phyloP scores from a whole-genome alignment of 2,113 vertebrate species.

The Spermophilus dauricus region DNA sequence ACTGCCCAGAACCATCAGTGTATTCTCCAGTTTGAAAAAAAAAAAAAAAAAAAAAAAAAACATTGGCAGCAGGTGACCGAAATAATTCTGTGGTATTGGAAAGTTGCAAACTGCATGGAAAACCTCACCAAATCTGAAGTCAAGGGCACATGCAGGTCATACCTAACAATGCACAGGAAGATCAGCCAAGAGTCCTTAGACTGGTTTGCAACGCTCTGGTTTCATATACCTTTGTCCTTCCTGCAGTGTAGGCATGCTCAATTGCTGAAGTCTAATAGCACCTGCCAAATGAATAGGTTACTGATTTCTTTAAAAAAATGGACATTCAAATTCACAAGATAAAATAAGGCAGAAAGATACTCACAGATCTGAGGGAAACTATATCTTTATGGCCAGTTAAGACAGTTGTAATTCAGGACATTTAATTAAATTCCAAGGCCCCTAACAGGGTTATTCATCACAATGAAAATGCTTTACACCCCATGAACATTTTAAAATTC shows the following conservation, averaged over 20 bases:
- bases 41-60: not conserved
- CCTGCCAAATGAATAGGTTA: not conserved
- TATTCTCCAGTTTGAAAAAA: not conserved
- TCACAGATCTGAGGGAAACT: not conserved
- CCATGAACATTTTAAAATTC: slow-evolving; percentile 44
- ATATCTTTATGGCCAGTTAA: not conserved
- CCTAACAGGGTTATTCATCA: slow-evolving; percentile 4
- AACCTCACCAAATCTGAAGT: not conserved
- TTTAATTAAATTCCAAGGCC: slow-evolving; percentile 61
- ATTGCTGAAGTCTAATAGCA: not conserved
- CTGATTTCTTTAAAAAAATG: not conserved
- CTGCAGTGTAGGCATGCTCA: too few species aligned
- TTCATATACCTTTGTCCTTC: not conserved
- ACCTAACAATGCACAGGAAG: not conserved
- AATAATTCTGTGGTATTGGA: not conserved
- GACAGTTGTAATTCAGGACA: slow-evolving; percentile 35
- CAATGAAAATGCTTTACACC: slow-evolving; percentile 56
- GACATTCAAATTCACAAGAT: not conserved
- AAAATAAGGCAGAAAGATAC: not conserved
- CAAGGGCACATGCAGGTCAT: rapidly evolving
- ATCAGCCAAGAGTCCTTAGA: not conserved
- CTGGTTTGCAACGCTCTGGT: too few species aligned
- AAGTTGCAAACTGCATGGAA: not conserved
- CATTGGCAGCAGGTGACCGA: not conserved
- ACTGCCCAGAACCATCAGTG: not conserved